These are phyloP conservation scores for Chromoteleia sp. DNA, from an alignment of 2,888 invertebrate genomes.

Conservation along the genomic window DNA sequence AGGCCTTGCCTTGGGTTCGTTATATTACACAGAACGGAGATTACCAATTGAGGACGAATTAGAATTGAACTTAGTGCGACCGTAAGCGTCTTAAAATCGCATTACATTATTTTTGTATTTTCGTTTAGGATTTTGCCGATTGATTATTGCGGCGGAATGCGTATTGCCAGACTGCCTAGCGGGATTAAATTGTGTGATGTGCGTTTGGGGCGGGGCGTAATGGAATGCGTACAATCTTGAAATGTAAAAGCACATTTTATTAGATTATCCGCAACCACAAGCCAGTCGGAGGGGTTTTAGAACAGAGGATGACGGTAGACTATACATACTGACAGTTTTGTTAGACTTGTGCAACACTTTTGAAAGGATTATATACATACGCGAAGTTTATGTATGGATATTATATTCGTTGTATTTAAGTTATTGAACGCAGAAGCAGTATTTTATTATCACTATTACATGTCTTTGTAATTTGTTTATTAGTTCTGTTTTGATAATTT, in stretches of 20 bases:
- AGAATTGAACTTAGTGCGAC: constrained; percentile 74
- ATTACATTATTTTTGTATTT: constrained; percentile 20
- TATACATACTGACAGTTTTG: constrained; percentile 52
- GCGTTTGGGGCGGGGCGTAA: constrained; percentile 11
- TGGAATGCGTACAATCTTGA: constrained; percentile 31
- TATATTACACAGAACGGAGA: constrained; percentile 99
- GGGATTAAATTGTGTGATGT: constrained; percentile 2
- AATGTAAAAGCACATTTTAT: constrained; percentile 48
- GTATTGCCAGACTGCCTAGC: too few relatives aligned
- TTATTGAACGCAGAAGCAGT: constrained; percentile 46
- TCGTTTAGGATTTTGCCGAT: not conserved
- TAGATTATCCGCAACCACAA: constrained; percentile 41
- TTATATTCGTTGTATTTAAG: constrained; percentile 25
- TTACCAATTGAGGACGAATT: constrained; percentile 98
- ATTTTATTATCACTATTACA: constrained; percentile 50
- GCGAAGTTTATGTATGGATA: constrained; percentile 27
- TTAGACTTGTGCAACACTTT: constrained; percentile 45
- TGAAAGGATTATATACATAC: constrained; percentile 41
- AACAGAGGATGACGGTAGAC: constrained; percentile 18
- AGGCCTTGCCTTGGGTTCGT: constrained; percentile 99
- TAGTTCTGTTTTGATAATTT: constrained; percentile 15
- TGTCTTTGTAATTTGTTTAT: constrained; percentile 30
- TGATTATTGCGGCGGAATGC: too few relatives aligned
- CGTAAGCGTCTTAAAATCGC: not conserved
- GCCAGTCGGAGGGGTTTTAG: constrained; percentile 39